phyloP scores from a whole-genome alignment of 2,113 vertebrate species.

The Parus major region DNA sequence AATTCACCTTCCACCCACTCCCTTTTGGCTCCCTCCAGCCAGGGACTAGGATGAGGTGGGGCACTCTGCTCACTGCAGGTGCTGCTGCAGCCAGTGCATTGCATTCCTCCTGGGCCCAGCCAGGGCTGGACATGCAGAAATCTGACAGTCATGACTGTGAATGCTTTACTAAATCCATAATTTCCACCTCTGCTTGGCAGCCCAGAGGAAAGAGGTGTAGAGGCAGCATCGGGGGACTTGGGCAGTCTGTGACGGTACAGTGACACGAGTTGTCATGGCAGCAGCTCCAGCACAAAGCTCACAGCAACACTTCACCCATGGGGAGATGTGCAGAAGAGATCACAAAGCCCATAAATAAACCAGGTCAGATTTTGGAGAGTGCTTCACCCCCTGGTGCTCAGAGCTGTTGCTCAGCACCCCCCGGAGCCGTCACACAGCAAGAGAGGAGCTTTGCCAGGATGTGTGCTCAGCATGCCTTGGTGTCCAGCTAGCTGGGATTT shows the following conservation, averaged over 20 bases:
- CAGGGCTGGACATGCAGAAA: background rate
- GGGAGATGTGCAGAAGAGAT: background rate
- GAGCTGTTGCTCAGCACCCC: background rate
- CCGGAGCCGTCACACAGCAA: background rate
- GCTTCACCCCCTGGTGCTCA: background rate
- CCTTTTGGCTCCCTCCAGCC: background rate
- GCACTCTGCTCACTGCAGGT: background rate
- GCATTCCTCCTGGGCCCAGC: background rate
- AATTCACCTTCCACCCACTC: background rate
- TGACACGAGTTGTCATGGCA: fast-evolving
- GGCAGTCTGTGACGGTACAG: background rate
- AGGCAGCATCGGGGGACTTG: background rate
- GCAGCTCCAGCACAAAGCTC: background rate
- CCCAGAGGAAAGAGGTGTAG: background rate
- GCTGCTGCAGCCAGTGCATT: background rate
- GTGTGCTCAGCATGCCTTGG: background rate
- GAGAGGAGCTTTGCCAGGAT: slow-evolving; percentile 19
- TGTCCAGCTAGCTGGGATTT: background rate
- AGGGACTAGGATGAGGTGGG: background rate
- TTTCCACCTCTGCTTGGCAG: background rate
- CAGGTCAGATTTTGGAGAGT: background rate
- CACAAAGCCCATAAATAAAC: background rate
- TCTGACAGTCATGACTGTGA: background rate
- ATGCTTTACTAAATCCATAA: background rate
- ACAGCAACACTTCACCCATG: background rate